phyloP scores from a whole-genome alignment of 2,113 vertebrate genomes.

The Panthera leo region DNA sequence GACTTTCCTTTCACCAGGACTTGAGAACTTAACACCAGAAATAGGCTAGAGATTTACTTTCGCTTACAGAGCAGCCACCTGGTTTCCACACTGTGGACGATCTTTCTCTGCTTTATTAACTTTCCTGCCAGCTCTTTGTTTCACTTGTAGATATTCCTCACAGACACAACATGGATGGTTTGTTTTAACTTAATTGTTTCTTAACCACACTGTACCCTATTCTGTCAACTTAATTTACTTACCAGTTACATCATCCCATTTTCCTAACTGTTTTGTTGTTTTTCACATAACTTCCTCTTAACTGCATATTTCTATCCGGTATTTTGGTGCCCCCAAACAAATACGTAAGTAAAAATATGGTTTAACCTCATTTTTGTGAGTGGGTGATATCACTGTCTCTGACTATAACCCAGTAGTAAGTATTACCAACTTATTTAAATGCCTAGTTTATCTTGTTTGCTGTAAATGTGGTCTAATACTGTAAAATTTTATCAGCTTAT shows the following conservation, averaged over 20 bases:
- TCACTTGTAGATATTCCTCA: neutral
- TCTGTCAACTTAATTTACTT: slow-evolving; percentile 54
- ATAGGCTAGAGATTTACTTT: neutral
- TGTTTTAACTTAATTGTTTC: neutral
- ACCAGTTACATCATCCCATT: slow-evolving; percentile 22
- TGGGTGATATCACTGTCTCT: neutral
- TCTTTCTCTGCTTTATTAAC: neutral
- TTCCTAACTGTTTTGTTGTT: slow-evolving; percentile 40
- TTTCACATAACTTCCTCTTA: neutral
- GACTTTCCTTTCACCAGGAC: neutral
- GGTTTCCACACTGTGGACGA: neutral
- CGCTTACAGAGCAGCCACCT: neutral
- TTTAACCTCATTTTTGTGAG: neutral
- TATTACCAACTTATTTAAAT: neutral
- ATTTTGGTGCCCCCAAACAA: neutral
- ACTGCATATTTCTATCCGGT: slow-evolving; percentile 8
- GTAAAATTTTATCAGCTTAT: neutral
- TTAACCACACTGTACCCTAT: neutral
- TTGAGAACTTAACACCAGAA: neutral
- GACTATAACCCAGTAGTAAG: neutral
- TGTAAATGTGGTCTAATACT: neutral
- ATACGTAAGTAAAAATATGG: neutral
- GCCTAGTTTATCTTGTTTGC: neutral
- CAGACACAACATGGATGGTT: neutral
- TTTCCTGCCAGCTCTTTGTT: neutral